These are phyloP conservation scores for Leptopilina drosophilae DNA, from an alignment of 2,888 invertebrate genomes.

Conservation along the genomic window DNA sequence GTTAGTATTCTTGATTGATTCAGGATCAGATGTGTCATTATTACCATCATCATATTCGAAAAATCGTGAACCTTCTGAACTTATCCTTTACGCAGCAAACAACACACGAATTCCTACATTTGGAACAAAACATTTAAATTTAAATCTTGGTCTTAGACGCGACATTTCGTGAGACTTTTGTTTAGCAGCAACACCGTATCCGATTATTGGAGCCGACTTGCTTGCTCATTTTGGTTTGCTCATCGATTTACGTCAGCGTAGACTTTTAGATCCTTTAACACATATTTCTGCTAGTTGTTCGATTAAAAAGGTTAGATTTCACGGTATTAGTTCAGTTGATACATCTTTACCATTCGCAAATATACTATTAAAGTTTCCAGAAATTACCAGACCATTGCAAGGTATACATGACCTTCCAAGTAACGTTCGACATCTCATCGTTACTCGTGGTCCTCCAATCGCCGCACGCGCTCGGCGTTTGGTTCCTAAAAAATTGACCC, in stretches of 20 bases:
- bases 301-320: neutral
- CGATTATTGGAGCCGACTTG: too few species aligned
- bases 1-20: conserved; percentile 53
- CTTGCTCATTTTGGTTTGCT: conserved; percentile 35
- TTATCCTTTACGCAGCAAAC: neutral
- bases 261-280: conserved; percentile 34
- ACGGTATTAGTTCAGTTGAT: neutral
- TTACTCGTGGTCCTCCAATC: neutral
- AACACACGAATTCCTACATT: neutral
- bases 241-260: conserved; percentile 21
- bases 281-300: neutral
- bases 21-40: conserved; percentile 44
- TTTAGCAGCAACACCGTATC: conserved; percentile 38
- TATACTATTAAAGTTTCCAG: neutral
- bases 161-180: conserved; percentile 44
- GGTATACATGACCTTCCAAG: neutral
- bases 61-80: neutral
- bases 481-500: neutral
- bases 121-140: neutral
- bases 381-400: neutral
- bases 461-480: neutral
- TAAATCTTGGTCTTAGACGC: conserved; percentile 48
- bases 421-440: neutral
- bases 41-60: neutral
- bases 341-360: neutral